Evolutionary conservation across 1,140 invertebrate species (phyloP), one percentile per base, ranked within the genome.

Genomic region (Drosophila ohnishii): DNA sequence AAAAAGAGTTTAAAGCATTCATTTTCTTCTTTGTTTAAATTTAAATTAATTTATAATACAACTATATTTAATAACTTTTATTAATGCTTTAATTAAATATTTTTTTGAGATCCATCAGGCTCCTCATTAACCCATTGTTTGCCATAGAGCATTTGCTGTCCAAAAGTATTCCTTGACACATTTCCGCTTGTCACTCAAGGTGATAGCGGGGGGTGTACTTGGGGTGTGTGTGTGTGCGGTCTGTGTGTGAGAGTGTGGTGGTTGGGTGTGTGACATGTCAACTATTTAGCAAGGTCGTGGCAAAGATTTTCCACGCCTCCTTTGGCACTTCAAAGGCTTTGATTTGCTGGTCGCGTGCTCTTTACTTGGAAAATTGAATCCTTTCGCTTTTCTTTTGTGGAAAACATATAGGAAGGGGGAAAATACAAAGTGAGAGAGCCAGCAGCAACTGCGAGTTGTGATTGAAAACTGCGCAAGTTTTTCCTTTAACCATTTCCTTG

Each of bases 401-500:
- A 7, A 35, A 55, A 37, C 25, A 6, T 5, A 1, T n/a, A n/a
- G n/a, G n/a, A 5, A 5, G 6, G 28, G 10, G 10, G 5, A 6
- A 10, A 6, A 9, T 5, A 35, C 10, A 44, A 10, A 19, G 16
- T 0, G 45, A 13, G n/a, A 22, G n/a, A 35, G 44, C 61, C 51
- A 57, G 44, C 61, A 53, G 64, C 66, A 39, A 66, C 65, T 55
- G 57, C 56, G 56, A 50, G 63, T 51, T 73, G 45, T 73, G 83
- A 79, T 87, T 86, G 79, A 76, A 73, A 83, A 79, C 51, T 56
- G 63, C 35, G 45, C 71, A 83, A 83, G 79, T 82, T 87, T 86
- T 78, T 72, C 60, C 65, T 72, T 42, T 10, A 44, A 34, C 34
- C 22, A 34, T 65, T 64, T 50, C 19, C 16, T 37, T 55, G 34